A percentile compares a stretch with the other conserved stretches of the same genome.
Evolutionary conservation across 2,113 vertebrate genomes (phyloP).

Genomic region (Nanorana parkeri): DNA sequence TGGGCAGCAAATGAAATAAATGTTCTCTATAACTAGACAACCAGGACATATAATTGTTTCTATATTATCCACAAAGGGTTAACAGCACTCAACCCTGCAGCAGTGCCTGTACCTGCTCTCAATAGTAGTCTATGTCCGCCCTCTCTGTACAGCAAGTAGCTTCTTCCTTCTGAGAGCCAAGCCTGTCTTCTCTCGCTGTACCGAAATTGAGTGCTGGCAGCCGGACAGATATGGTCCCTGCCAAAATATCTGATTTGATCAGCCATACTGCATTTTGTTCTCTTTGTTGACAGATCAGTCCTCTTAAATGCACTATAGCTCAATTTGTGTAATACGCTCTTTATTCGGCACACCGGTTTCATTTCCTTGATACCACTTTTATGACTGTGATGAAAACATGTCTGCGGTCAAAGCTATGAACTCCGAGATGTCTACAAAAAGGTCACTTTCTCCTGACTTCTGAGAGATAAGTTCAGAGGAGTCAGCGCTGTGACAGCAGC

Average conservation of each 20-base stretch:
- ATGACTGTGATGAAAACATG: background rate
- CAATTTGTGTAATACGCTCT: background rate
- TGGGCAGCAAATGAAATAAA: too few species aligned
- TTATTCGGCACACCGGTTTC: slow-evolving; percentile 9
- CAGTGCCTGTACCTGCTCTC: too few species aligned
- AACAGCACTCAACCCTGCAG: too few species aligned
- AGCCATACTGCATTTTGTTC: background rate
- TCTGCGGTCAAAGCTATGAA: background rate
- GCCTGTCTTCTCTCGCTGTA: slow-evolving; percentile 9
- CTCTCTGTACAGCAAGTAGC: too few species aligned
- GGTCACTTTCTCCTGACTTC: background rate
- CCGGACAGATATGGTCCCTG: background rate
- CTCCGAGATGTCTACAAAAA: background rate
- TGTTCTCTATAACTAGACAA: too few species aligned
- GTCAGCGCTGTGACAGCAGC: background rate
- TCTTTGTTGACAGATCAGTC: background rate
- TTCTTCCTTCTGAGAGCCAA: too few species aligned
- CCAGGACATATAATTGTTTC: too few species aligned
- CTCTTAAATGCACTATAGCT: background rate
- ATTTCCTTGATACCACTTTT: background rate
- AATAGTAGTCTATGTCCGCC: too few species aligned
- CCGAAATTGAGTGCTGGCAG: slow-evolving; percentile 10
- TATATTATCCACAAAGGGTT: too few species aligned
- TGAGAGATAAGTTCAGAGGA: background rate
- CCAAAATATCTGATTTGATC: background rate